These are phyloP conservation scores for Asteroscopus sphinx DNA, from an alignment of 2,888 invertebrate species.

Conservation along the genomic window DNA sequence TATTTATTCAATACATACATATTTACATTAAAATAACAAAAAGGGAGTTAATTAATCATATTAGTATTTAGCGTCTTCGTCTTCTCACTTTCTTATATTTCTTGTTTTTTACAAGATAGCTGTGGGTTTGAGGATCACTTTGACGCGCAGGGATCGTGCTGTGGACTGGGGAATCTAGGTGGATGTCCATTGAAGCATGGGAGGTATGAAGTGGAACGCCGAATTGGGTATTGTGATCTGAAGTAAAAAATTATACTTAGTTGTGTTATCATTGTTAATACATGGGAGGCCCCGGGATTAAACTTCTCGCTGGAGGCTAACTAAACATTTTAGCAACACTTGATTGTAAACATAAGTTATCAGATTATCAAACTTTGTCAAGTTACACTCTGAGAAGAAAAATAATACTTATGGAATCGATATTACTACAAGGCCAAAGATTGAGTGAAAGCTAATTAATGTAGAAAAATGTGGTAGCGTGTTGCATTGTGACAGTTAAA, in stretches of 20 bases:
- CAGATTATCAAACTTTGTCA: not conserved
- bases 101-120: slow-evolving; percentile 72
- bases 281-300: not conserved
- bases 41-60: slow-evolving; percentile 39
- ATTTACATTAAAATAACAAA: slow-evolving; percentile 49
- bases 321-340: not conserved
- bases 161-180: slow-evolving; percentile 60
- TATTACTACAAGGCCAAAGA: slow-evolving; percentile 1
- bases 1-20: slow-evolving; percentile 70
- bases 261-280: slow-evolving; percentile 13
- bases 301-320: slow-evolving; percentile 1
- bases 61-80: slow-evolving; percentile 52
- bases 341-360: not conserved
- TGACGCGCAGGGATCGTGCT: slow-evolving; percentile 30
- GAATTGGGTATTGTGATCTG: slow-evolving; percentile 67
- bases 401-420: not conserved
- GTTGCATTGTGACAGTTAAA: slow-evolving; percentile 11
- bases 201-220: slow-evolving; percentile 77
- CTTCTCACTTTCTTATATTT: slow-evolving; percentile 63
- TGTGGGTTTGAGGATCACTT: slow-evolving; percentile 55
- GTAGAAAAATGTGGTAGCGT: slow-evolving; percentile 19
- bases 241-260: slow-evolving; percentile 50
- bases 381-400: slow-evolving; percentile 1
- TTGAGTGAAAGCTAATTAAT: slow-evolving; percentile 14
- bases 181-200: slow-evolving; percentile 79